Base-by-base conservation (phyloP, 2,797 vertebrate species). In the Chrosomus eos region DNA sequence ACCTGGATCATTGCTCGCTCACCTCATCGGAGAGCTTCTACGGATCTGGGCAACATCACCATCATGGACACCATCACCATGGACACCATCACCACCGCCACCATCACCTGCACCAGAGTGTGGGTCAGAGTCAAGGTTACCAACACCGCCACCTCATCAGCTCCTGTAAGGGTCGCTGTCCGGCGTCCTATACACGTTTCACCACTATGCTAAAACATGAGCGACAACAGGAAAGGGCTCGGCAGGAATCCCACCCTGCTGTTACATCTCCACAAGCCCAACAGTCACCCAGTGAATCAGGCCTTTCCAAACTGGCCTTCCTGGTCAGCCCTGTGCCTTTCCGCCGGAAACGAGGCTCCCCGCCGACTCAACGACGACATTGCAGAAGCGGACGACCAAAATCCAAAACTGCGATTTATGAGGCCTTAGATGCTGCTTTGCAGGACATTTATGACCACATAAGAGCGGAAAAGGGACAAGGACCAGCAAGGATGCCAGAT, bases 291-390 rank as follows among this genome's bases (percentile, higher is more conserved):
- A 91, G 93, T 55, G 97, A 98, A 89, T 94, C 97, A 71, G 95
- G 96, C 84, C 96, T 98, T 90, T 97, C 98, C 86, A 99, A 99
- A 91, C 95, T 99, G 91, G 98, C 98, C 87, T 99, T 97, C 91
- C 94, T 99, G 53, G 97, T 99, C 93, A 99, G 98, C 77, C 98
- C 98, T 84, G 98, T 99, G 97, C 98, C 98, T 97, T 99, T 99
- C 94, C 96, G 97, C 74, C 96, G 97, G 93, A 99, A 99, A 97
- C 98, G 97, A 93, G 95, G 92, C 88, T 93, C 96, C 55, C 93
- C 96, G 91, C 96, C 92, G 91, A 95, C 95, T 95, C 88, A 85
- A 23, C 79, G 82, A 84, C 89, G 89, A 5, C 90, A 91, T 81
- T 89, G 93, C 85, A 92, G 90, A 67, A 89, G 91, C 14, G 70